phyloP scores from a whole-genome alignment of 2,888 invertebrate species.

The Cyaniris semiargus region DNA sequence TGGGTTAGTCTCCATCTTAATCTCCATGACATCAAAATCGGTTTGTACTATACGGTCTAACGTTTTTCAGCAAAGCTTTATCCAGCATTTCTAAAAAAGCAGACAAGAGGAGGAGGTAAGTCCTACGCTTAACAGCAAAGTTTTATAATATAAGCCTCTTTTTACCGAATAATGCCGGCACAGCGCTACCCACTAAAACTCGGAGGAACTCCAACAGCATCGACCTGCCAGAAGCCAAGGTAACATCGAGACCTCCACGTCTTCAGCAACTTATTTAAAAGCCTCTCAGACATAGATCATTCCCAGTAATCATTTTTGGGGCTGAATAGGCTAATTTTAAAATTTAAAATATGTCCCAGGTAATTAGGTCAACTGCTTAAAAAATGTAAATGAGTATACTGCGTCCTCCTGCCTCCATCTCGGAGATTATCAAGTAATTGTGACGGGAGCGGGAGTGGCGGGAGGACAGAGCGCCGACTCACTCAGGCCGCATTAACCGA shows the following conservation, averaged over 20 bases:
- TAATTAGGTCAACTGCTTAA: constrained; percentile 22
- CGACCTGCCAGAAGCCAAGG: no score
- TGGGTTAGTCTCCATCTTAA: no score
- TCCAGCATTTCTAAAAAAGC: not conserved
- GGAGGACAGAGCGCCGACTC: constrained; percentile 54
- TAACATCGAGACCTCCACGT: no score
- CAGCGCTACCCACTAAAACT: no score
- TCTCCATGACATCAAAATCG: no score
- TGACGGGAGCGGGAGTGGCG: constrained; percentile 1
- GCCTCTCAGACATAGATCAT: not conserved
- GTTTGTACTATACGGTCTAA: no score
- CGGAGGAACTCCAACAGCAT: no score
- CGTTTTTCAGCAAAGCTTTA: not conserved
- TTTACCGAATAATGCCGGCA: no score
- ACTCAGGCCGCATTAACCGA: constrained; percentile 60
- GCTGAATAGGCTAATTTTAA: not conserved
- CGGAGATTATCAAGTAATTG: constrained; percentile 35
- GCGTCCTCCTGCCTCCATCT: constrained; percentile 20
- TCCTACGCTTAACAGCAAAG: no score
- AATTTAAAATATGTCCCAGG: not conserved
- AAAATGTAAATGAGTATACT: constrained; percentile 30
- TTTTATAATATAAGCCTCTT: no score
- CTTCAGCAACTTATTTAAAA: not conserved
- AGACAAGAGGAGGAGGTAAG: not conserved
- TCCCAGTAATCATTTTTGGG: not conserved